Base-by-base conservation (phyloP, 2,888 invertebrate species). In the Lasioglossum lativentre region DNA sequence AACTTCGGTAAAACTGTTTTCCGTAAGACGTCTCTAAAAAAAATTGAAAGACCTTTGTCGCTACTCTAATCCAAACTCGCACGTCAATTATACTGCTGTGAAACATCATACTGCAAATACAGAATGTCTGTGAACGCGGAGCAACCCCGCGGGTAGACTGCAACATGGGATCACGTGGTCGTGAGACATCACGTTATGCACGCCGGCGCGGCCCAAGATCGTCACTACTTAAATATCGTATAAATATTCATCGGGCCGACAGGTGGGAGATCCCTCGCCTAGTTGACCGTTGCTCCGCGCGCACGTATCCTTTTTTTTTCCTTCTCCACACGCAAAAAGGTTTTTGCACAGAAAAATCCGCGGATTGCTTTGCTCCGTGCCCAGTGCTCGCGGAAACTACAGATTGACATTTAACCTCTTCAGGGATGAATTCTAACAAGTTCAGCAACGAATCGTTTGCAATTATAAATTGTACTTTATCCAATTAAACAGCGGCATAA, bases 261-360 rank as follows among this genome's bases (percentile, higher is more conserved):
- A 23, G 1, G 2, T 16, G 6, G 6, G 5, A 30, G 16, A 6
- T 27, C 19, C 10, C 45, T 45, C 27, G 42, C 30, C 4, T 19
- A 40, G 70, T 70, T 70, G 38, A 56, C 5, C 73, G n/a, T 47
- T 42, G 47, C 56, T 47, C 70, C 52, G 40, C 42, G 78, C 2
- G 38, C 34, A 38, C 10, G 70, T 34, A 23, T n/a, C 27, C 30
- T 52, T 19, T 59, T 27, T 52, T 5, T 63, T 30, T 63, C 6
- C 6, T 30, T 12, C n/a, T 59, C 27, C 59, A n/a, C 30, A 12
- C 52, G 52, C 52, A 23, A 52, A 10, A 52, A 63, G 5, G 30
- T 63, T 6, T 30, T 63, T 6, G 63, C 63, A 16, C 27, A 27
- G 6, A 30, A 63, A 6, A 30, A 23, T 10, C 52, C 16, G 6